phyloP scores from a whole-genome alignment of 2,797 vertebrate genomes.

The Streptopelia turtur region DNA sequence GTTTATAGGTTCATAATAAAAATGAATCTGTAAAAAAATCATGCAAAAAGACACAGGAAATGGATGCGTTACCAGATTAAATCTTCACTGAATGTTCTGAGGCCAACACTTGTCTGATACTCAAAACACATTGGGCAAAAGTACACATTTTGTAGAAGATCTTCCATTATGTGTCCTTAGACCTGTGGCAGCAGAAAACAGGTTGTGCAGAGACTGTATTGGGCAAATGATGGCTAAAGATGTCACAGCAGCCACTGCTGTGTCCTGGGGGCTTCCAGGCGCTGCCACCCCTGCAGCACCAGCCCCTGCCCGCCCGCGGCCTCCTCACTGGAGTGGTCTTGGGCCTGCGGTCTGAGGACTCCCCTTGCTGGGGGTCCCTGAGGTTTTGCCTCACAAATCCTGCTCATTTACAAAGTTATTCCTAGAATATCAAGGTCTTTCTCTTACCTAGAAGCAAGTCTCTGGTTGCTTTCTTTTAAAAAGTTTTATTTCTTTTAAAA shows the following conservation, averaged over 20 bases:
- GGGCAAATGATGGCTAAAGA: neutral
- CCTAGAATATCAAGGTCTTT: neutral
- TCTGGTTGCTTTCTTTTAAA: neutral
- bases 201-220: neutral
- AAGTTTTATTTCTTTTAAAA: neutral
- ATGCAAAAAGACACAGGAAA: neutral
- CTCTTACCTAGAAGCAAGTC: neutral
- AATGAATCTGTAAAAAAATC: neutral
- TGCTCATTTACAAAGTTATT: neutral
- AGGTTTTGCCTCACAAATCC: neutral
- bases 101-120: neutral
- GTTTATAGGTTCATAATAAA: neutral
- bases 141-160: neutral
- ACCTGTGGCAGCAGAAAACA: neutral
- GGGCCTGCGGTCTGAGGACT: too few species aligned
- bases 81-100: neutral
- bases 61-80: neutral
- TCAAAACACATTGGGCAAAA: neutral
- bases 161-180: neutral
- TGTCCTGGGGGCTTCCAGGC: neutral
- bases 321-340: neutral
- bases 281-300: fast-evolving
- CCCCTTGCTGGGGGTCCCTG: neutral
- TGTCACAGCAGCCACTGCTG: neutral
- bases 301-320: too few species aligned